Conservation (phyloP, 2,888 invertebrate species). For the Tenthredo distinguenda region DNA sequence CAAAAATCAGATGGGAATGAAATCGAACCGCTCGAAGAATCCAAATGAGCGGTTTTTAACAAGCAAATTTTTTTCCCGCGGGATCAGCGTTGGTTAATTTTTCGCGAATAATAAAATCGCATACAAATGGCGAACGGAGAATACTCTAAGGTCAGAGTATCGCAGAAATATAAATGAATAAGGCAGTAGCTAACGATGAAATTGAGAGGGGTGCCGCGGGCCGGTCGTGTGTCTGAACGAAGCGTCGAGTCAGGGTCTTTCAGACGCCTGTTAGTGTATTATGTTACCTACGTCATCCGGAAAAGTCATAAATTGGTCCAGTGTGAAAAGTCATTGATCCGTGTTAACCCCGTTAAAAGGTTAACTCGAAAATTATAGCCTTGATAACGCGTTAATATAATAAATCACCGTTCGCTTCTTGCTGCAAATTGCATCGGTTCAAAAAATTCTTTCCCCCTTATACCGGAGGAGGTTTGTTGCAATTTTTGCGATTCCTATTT, state of each 20-base stretch:
- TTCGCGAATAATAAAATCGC: neutral
- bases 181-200: slow-evolving; percentile 42
- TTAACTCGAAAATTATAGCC: slow-evolving; percentile 42
- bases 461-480: neutral
- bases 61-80: neutral
- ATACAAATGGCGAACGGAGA: neutral
- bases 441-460: neutral
- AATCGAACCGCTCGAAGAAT: neutral
- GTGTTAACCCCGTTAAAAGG: slow-evolving; percentile 44
- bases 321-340: slow-evolving; percentile 49
- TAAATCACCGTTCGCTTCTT: slow-evolving; percentile 1
- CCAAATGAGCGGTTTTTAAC: neutral
- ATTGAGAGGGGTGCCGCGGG: slow-evolving; percentile 21
- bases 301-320: slow-evolving; percentile 51
- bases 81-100: neutral
- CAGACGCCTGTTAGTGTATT: slow-evolving; percentile 45
- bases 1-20: neutral
- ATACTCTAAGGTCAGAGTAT: slow-evolving; percentile 4
- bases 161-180: slow-evolving; percentile 12
- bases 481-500: neutral
- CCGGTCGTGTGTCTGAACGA: slow-evolving; percentile 39
- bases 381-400: neutral
- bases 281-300: slow-evolving; percentile 50
- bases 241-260: slow-evolving; percentile 42
- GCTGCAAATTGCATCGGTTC: neutral